These are phyloP conservation scores for Druon quercuslanigerum DNA, from an alignment of 1,140 invertebrate species.

Conservation along the genomic window DNA sequence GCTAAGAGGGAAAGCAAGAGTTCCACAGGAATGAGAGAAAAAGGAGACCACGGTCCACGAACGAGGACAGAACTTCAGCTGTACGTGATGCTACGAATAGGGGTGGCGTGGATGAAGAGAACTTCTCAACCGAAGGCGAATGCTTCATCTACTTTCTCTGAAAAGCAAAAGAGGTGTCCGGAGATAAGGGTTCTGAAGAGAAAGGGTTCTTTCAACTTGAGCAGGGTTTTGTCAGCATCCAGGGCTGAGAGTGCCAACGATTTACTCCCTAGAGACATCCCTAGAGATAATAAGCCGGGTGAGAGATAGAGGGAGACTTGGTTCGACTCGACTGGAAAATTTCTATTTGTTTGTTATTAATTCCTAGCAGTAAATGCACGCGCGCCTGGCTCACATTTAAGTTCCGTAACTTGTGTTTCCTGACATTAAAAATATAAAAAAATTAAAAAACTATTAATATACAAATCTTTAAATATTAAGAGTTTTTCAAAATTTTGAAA, in stretches of 20 bases:
- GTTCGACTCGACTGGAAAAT: slow-evolving; percentile 5
- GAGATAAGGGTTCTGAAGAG: not conserved
- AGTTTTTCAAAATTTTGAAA: too few relatives aligned
- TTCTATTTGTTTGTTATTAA: too few relatives aligned
- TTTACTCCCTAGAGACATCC: not conserved
- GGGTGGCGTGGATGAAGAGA: not conserved
- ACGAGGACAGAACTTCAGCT: too few relatives aligned
- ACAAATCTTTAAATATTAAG: too few relatives aligned
- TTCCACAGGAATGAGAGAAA: slow-evolving; percentile 50
- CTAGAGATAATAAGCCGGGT: not conserved
- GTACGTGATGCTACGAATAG: not conserved
- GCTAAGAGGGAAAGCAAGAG: slow-evolving; percentile 57
- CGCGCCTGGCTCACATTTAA: too few relatives aligned
- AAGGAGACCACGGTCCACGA: slow-evolving; percentile 32
- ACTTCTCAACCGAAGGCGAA: slow-evolving; percentile 29
- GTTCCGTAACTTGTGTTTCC: too few relatives aligned
- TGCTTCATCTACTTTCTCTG: slow-evolving; percentile 27
- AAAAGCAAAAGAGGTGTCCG: slow-evolving; percentile 21
- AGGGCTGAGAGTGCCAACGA: slow-evolving; percentile 11
- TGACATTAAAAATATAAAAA: too few relatives aligned
- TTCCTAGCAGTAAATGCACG: too few relatives aligned
- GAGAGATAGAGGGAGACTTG: not conserved
- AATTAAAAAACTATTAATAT: too few relatives aligned
- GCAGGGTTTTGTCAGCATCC: slow-evolving; percentile 20
- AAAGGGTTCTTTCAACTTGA: slow-evolving; percentile 4